A percentile compares a stretch with the other conserved stretches of the same genome.
Evolutionary conservation across 2,888 invertebrate species (phyloP).

Genomic region (Cheilosia urbana): DNA sequence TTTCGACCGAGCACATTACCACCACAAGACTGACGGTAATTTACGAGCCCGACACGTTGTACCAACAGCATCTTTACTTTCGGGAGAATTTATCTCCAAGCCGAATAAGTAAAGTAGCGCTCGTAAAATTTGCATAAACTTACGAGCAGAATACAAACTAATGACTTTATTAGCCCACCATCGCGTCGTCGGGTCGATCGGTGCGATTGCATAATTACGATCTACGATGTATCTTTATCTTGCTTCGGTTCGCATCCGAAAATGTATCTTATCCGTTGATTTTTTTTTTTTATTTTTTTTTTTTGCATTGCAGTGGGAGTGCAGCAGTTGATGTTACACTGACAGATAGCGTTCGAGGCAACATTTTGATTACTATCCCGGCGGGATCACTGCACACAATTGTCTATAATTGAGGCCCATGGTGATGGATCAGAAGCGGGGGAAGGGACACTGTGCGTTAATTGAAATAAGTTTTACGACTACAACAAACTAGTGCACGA

Average conservation of each 20-base stretch:
- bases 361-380: conserved; percentile 80
- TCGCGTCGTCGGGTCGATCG: conserved; percentile 11
- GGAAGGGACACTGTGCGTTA: conserved; percentile 36
- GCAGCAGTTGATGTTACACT: conserved; percentile 80
- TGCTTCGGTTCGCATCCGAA: conserved; percentile 4
- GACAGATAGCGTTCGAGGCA: conserved; percentile 82
- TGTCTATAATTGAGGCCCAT: conserved; percentile 52
- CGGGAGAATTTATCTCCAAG: conserved; percentile 55
- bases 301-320: conserved; percentile 79
- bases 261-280: no score
- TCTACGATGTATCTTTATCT: conserved; percentile 20
- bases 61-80: conserved; percentile 45
- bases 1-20: background rate
- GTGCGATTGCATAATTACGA: conserved; percentile 5
- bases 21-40: conserved; percentile 20
- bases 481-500: conserved; percentile 61
- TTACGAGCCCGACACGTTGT: conserved; percentile 67
- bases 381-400: conserved; percentile 66
- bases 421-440: background rate
- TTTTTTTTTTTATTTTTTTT: conserved; percentile 14
- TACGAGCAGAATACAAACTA: conserved; percentile 37
- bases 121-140: conserved; percentile 66
- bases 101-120: conserved; percentile 36
- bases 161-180: conserved; percentile 56
- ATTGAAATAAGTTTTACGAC: conserved; percentile 64